Percentiles rank a stretch among this genome's conserved stretches.
Evolutionary conservation across 2,113 vertebrate species (phyloP).

Genomic region (Halichoerus grypus): DNA sequence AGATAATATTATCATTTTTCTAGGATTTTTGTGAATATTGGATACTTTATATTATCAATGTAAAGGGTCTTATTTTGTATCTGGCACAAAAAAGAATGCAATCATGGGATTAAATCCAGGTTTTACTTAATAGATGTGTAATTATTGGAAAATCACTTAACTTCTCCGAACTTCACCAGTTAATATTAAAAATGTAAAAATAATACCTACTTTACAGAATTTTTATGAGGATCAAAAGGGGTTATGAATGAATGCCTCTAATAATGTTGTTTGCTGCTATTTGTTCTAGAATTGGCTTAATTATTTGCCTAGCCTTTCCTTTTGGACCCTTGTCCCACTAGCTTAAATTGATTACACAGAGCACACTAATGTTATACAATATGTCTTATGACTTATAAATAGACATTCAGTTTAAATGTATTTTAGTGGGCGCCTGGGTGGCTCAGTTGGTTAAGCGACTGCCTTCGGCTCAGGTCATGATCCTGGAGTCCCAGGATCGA

Average conservation of each 20-base stretch:
- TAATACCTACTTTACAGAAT: background rate
- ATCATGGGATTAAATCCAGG: background rate
- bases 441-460: too few species aligned
- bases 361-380: background rate
- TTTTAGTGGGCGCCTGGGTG: background rate
- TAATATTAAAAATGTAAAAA: constrained; percentile 20
- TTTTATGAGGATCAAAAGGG: constrained; percentile 21
- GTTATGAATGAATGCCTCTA: background rate
- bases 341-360: background rate
- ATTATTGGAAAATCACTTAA: background rate
- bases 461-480: too few species aligned
- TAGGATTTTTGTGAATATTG: background rate
- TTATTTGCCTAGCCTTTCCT: constrained; percentile 33
- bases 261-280: background rate
- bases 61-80: background rate
- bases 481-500: too few species aligned
- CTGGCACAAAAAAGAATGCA: background rate
- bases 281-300: constrained; percentile 16
- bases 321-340: background rate
- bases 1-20: constrained; percentile 18
- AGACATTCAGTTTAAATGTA: constrained; percentile 23
- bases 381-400: background rate
- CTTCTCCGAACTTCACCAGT: background rate
- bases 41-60: background rate
- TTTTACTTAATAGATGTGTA: background rate